phyloP scores from a whole-genome alignment of 2,888 invertebrate species.

The Mythimna vitellina region DNA sequence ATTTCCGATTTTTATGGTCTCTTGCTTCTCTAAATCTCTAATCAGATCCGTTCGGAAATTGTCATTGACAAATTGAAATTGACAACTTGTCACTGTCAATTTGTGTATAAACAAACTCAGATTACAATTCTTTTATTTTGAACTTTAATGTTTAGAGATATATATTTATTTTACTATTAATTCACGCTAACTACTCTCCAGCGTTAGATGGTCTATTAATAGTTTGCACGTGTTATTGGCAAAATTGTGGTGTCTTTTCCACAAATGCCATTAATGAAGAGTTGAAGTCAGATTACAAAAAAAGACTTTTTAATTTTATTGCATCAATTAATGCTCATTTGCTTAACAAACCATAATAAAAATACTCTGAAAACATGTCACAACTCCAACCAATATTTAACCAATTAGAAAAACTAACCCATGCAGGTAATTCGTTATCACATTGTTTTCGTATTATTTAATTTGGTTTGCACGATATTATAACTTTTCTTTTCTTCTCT shows the following conservation, averaged over 20 bases:
- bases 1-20: no score
- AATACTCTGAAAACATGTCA: conserved; percentile 54
- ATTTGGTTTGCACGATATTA: conserved; percentile 4
- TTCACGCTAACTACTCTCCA: no score
- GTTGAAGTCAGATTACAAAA: no score
- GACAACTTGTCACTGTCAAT: neutral
- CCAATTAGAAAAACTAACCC: conserved; percentile 72
- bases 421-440: conserved; percentile 70
- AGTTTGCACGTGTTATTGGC: no score
- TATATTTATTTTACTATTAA: no score
- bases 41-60: neutral
- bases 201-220: no score
- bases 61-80: neutral
- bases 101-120: no score
- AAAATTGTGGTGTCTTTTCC: no score
- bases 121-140: no score
- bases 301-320: no score
- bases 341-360: neutral
- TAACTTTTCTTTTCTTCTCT: conserved; percentile 6
- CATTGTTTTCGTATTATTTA: conserved; percentile 1
- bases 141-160: no score
- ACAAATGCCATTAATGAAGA: no score
- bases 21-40: neutral
- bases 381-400: conserved; percentile 68
- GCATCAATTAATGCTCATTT: neutral